Evolutionary conservation across 2,797 vertebrate species (phyloP).

Genomic region (Falco naumanni): DNA sequence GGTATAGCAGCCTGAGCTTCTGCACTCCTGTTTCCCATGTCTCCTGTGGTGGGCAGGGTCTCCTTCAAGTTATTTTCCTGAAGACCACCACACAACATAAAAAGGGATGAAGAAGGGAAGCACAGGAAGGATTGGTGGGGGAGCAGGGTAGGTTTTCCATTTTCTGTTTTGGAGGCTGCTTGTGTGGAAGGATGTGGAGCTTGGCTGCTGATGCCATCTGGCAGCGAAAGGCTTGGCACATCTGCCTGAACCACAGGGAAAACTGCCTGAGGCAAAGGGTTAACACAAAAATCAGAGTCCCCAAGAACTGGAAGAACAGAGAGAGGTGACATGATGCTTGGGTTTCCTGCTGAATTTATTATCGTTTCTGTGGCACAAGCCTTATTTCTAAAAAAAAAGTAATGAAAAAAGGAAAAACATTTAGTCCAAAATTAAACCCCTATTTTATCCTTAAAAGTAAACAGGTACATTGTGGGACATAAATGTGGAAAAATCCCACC

Average conservation of each 20-base stretch:
- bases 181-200: not conserved
- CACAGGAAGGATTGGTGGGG: constrained; percentile 80
- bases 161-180: constrained; percentile 35
- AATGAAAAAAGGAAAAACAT: not conserved
- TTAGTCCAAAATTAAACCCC: not conserved
- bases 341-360: not conserved
- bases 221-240: constrained; percentile 6
- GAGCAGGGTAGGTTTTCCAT: constrained; percentile 49
- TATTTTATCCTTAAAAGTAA: not conserved
- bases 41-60: not conserved
- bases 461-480: not conserved
- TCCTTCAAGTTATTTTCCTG: constrained; percentile 40
- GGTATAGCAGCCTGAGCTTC: not conserved
- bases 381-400: constrained; percentile 47
- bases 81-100: constrained; percentile 84
- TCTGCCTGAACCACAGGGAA: constrained; percentile 58
- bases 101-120: constrained; percentile 85
- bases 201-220: constrained; percentile 41
- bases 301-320: constrained; percentile 51
- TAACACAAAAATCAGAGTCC: constrained; percentile 68
- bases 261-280: constrained; percentile 59
- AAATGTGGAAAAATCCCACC: not conserved
- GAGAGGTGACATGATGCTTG: constrained; percentile 10
- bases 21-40: constrained; percentile 9
- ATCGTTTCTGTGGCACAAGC: not conserved